These are phyloP conservation scores for Drosophila prolongata DNA, from an alignment of 2,888 invertebrate species.

Conservation along the genomic window DNA sequence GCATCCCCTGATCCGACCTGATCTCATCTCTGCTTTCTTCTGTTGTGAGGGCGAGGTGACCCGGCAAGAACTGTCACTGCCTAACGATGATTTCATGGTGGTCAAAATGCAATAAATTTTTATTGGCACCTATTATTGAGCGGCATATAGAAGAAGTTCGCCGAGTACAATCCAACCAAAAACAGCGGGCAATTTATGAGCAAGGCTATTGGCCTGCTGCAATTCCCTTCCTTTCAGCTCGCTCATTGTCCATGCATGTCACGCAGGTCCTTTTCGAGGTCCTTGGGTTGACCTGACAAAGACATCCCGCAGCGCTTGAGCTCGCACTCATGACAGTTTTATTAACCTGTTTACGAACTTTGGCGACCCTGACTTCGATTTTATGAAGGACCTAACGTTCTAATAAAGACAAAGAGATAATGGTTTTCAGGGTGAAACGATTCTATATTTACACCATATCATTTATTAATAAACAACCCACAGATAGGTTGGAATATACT, in stretches of 20 bases:
- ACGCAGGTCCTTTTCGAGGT: slow-evolving; percentile 58
- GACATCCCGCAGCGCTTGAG: slow-evolving; percentile 71
- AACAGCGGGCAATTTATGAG: slow-evolving; percentile 67
- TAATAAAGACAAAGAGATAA: slow-evolving; percentile 21
- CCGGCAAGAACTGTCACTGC: slow-evolving; percentile 49
- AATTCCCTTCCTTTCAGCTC: slow-evolving; percentile 22
- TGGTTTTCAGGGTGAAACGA: not conserved
- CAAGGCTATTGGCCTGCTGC: slow-evolving; percentile 49
- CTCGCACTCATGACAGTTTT: slow-evolving; percentile 80
- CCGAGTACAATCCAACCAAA: slow-evolving; percentile 15
- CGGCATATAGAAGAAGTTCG: slow-evolving; percentile 47
- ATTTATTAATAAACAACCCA: not conserved
- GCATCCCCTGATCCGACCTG: slow-evolving; percentile 22
- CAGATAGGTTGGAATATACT: too few species aligned
- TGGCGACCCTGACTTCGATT: slow-evolving; percentile 30
- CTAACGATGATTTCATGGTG: slow-evolving; percentile 84
- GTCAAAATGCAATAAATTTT: slow-evolving; percentile 82
- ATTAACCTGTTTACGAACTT: slow-evolving; percentile 70
- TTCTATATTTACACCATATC: not conserved
- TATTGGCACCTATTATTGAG: slow-evolving; percentile 77
- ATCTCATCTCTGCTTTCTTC: not conserved
- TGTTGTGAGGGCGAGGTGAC: slow-evolving; percentile 50
- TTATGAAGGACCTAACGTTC: slow-evolving; percentile 7
- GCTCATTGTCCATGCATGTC: slow-evolving; percentile 61
- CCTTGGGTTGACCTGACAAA: slow-evolving; percentile 37